Percentiles rank a stretch among this genome's conserved stretches.
Conservation (phyloP, 2,113 vertebrate species). For the Picathartes gymnocephalus region DNA sequence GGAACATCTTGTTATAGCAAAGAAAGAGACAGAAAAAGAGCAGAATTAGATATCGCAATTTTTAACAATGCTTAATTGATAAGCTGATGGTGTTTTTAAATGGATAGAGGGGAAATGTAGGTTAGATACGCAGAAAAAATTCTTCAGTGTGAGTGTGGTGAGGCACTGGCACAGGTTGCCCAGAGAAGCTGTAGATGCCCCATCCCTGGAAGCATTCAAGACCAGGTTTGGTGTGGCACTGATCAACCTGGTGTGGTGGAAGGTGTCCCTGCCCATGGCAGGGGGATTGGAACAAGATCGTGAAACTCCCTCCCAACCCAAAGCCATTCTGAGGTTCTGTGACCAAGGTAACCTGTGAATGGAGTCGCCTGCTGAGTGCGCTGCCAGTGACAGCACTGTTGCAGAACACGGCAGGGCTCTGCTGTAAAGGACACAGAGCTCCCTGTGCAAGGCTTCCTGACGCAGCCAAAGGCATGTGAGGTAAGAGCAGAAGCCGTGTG, state of each 20-base stretch:
- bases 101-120: background rate
- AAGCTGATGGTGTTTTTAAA: background rate
- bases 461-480: background rate
- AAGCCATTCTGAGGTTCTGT: background rate
- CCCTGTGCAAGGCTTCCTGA: background rate
- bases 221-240: background rate
- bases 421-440: background rate
- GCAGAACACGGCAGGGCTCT: background rate
- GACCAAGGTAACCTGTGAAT: background rate
- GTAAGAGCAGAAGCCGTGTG: fast-evolving
- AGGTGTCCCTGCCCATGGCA: background rate
- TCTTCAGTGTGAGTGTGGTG: fast-evolving
- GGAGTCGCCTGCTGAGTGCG: fast-evolving
- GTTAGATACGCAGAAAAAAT: background rate
- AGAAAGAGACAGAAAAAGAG: background rate
- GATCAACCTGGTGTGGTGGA: background rate
- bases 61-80: background rate
- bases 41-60: background rate
- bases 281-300: background rate
- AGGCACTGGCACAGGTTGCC: background rate
- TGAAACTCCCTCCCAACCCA: background rate
- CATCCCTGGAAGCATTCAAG: fast-evolving
- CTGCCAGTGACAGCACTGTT: background rate
- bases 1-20: background rate
- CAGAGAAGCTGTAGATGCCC: background rate